Evolutionary conservation across 2,888 invertebrate species (phyloP), one percentile per base, ranked within the genome.

Genomic region (Dolomedes plantarius): DNA sequence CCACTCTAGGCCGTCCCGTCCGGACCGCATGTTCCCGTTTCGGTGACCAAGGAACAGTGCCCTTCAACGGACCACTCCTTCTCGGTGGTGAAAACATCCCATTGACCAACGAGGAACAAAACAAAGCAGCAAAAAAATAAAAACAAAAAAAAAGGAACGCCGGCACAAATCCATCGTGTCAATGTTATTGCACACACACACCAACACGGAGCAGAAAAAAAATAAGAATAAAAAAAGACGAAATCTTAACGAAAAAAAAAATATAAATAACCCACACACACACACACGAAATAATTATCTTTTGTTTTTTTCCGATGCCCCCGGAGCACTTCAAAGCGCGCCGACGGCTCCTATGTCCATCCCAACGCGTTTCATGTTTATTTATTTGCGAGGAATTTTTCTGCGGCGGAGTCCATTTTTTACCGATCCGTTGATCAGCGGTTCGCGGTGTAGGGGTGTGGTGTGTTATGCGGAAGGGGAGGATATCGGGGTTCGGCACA

Each of bases 291-390:
- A 56, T 56, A 56, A 56, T 56, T 56, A 56, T 19, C 56, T 56
- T 56, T 56, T 56, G 56, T 56, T 56, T 56, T 23, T 19, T 56
- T 56, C 56, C 56, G 23, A 23, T 16, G 3, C 6, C 56, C 23
- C 13, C 6, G 2, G 2, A 13, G 6, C 2, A 46, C 69, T 31
- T 76, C 76, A 76, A 83, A 83, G 76, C 64, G 56, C 6, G 56
- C 46, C 68, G 82, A 69, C 82, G 76, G 27, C 64, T 41, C 39
- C 65, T 72, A 32, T 83, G 82, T 76, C 82, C 82, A 83, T 83
- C 82, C 71, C 65, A 83, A 72, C 64, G 71, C 71, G 46, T 71
- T 83, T 83, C 46, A 64, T 56, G 56, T 76, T 83, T 83, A 83
- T 83, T 83, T 83, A 72, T 76, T 76, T 76, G 39, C 64, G 28